A percentile compares a stretch with the other conserved stretches of the same genome.
These are phyloP conservation scores for Parazoanthus darwini DNA, from an alignment of 92 coral and sea anemone species.

Conservation along the genomic window DNA sequence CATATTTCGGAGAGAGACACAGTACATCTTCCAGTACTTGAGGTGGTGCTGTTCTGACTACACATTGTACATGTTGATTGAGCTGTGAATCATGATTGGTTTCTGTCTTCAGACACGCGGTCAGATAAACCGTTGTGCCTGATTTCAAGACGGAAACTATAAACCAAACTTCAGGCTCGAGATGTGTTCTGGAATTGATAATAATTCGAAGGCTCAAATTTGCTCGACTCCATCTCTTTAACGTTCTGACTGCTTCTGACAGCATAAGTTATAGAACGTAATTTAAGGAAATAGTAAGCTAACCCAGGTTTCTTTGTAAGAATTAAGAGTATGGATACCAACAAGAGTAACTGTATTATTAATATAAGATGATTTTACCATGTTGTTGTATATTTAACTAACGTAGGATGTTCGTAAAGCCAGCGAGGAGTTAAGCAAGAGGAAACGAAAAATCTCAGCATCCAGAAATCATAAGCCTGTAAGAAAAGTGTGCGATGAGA, in stretches of 20 bases:
- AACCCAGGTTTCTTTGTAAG: neutral
- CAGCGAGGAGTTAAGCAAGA: slow-evolving; percentile 71
- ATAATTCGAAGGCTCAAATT: no score
- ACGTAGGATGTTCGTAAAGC: slow-evolving; percentile 83
- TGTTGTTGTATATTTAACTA: neutral
- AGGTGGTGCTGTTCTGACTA: no score
- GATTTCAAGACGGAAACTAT: neutral
- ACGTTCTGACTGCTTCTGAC: no score
- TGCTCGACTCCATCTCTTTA: no score
- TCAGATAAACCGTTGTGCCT: neutral
- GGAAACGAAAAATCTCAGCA: slow-evolving; percentile 50
- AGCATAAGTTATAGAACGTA: neutral
- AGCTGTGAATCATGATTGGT: no score
- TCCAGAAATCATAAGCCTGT: slow-evolving; percentile 52
- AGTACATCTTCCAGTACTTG: no score
- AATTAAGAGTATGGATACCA: neutral
- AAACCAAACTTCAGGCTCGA: neutral
- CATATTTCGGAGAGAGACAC: no score
- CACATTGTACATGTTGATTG: no score
- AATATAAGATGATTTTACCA: neutral
- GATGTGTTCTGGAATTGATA: no score
- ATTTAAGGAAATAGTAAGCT: no score
- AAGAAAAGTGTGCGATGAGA: slow-evolving; percentile 72
- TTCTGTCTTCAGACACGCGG: neutral
- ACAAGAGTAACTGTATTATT: neutral